Evolutionary conservation across 2,888 invertebrate genomes (phyloP).

Genomic region (Clanis bilineata): DNA sequence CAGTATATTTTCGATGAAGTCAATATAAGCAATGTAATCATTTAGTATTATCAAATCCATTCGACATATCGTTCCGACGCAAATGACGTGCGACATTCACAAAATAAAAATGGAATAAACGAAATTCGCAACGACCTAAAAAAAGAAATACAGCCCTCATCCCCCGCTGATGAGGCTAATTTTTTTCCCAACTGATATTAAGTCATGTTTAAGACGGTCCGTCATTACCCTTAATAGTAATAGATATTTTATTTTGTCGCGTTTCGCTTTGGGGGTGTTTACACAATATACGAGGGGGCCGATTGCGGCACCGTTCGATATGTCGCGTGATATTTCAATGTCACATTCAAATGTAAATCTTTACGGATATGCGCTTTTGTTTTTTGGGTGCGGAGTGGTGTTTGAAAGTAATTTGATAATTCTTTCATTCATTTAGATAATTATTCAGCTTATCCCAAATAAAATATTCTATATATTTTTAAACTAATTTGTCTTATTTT

Average conservation of each 20-base stretch:
- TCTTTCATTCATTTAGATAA: too few species aligned
- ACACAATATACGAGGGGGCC: conserved; percentile 59
- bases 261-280: conserved; percentile 72
- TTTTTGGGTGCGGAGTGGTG: neutral
- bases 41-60: conserved; percentile 40
- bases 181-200: conserved; percentile 81
- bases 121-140: conserved; percentile 33
- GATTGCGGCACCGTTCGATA: conserved; percentile 37
- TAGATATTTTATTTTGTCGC: conserved; percentile 82
- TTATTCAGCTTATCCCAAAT: too few species aligned
- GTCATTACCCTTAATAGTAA: conserved; percentile 82
- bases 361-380: neutral
- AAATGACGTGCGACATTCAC: conserved; percentile 26
- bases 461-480: too few species aligned
- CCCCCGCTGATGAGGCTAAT: conserved; percentile 71
- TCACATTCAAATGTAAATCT: neutral
- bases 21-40: neutral
- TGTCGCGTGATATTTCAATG: conserved; percentile 14
- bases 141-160: conserved; percentile 43
- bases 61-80: conserved; percentile 41
- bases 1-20: neutral
- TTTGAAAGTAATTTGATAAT: neutral
- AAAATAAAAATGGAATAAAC: conserved; percentile 27
- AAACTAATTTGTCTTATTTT: too few species aligned
- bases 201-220: conserved; percentile 81